These are phyloP conservation scores for Pogona vitticeps DNA, from an alignment of 2,113 vertebrate genomes.

Conservation along the genomic window DNA sequence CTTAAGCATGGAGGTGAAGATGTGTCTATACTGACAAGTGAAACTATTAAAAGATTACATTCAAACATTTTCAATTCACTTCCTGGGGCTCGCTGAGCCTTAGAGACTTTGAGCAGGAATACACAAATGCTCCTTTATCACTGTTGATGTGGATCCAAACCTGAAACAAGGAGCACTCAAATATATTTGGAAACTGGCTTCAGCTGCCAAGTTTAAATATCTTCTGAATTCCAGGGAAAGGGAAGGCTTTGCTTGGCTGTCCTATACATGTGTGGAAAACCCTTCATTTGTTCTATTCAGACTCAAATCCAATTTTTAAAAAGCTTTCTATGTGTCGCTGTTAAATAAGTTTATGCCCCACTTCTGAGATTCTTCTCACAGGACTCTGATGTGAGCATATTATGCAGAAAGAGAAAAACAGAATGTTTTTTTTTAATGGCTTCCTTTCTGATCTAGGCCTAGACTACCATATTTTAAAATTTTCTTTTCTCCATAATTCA, in stretches of 20 bases:
- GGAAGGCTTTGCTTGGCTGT: neutral
- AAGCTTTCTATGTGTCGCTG: neutral
- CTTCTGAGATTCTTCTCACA: neutral
- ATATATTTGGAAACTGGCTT: neutral
- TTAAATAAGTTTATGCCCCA: neutral
- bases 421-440: neutral
- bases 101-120: neutral
- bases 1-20: neutral
- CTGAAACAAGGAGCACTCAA: slow-evolving; percentile 8
- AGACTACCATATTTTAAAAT: neutral
- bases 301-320: neutral
- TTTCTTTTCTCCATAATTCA: neutral
- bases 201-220: neutral
- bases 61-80: neutral
- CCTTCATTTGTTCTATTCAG: neutral
- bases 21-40: neutral
- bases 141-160: neutral
- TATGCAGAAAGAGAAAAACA: neutral
- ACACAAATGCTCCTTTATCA: slow-evolving; percentile 3
- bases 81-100: slow-evolving; percentile 11
- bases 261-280: neutral
- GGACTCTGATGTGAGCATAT: neutral
- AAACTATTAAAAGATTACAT: neutral
- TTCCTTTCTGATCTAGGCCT: neutral
- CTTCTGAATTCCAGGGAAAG: neutral